Base-by-base conservation (phyloP, 37 sponge, comb jelly and placozoan genomes). In the Bolinopsis microptera region DNA sequence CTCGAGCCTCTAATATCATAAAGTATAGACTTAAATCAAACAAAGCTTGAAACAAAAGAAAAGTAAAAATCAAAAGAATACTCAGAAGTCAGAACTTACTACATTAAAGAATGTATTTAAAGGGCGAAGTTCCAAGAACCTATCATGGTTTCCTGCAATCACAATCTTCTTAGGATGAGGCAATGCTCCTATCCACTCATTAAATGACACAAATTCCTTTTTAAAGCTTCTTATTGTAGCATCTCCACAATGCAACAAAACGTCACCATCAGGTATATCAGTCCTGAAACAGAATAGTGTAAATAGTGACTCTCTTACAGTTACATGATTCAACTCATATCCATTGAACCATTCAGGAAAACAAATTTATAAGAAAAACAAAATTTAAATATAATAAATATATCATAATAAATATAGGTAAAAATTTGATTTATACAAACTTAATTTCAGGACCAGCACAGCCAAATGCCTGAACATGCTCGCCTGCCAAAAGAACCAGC, bases 151-250 rank as follows among this genome's bases (percentile, higher is more conserved):
- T 32, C 82, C 82, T 5, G 82, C 82, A 35, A 80, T 80, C 3
- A 80, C 82, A 30, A 80, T 80, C 23, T 80, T 80, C 0, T 1
- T 80, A 34, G 82, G 82, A 80, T 80, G 82, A 35, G 82, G 82
- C 22, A 80, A 30, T 2, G 82, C 2, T 2, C 82, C 82, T 23
- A 80, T 80, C 82, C 82, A 80, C 9, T 22, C 2, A 80, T 80
- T 80, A 37, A 80, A 80, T 2, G 82, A 31, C 24, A 35, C 30
- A 35, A 35, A 80, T 35, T 80, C 82, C 3, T 3, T 36, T 34
- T 80, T 80, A 2, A 80, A 36, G 32, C 82, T 80, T 37, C 82
- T 33, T 8, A 80, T 3, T 32, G 82, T 80, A 9, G 32, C 24
- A 34, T 80, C 82, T 35, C 82, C 82, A 80, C 82, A 80, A 35